A percentile compares a stretch with the other conserved stretches of the same genome.
phyloP scores from a whole-genome alignment of 1,140 invertebrate species.

The Argopecten irradians region DNA sequence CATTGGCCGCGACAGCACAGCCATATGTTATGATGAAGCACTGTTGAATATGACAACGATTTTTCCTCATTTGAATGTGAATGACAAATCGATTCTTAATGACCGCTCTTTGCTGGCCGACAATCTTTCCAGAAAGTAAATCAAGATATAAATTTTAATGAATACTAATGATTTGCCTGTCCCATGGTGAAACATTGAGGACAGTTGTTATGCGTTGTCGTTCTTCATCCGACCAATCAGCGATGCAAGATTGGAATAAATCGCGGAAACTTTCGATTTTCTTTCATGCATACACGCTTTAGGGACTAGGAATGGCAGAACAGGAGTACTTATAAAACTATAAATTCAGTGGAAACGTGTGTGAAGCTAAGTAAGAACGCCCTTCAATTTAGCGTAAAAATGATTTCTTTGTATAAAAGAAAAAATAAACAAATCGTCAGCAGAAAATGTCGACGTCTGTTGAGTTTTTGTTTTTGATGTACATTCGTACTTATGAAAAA shows the following conservation, averaged over 20 bases:
- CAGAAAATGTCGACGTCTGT: neutral
- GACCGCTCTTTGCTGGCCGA: neutral
- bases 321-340: neutral
- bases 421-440: neutral
- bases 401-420: slow-evolving; percentile 2
- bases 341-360: neutral
- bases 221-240: slow-evolving; percentile 6
- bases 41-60: slow-evolving; percentile 9
- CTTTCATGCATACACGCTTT: slow-evolving; percentile 9
- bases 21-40: neutral
- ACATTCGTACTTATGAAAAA: neutral
- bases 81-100: slow-evolving; percentile 23
- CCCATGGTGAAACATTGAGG: neutral
- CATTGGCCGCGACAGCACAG: neutral
- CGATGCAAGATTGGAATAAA: neutral
- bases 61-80: slow-evolving; percentile 22
- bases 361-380: neutral
- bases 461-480: too few species aligned
- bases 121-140: slow-evolving; percentile 12
- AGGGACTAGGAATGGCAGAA: neutral
- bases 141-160: slow-evolving; percentile 23
- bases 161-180: neutral
- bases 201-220: slow-evolving; percentile 15
- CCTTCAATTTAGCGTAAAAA: neutral
- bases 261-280: slow-evolving; percentile 16